These are phyloP conservation scores for Chaenocephalus aceratus DNA, from an alignment of 2,113 vertebrate species.

Conservation along the genomic window DNA sequence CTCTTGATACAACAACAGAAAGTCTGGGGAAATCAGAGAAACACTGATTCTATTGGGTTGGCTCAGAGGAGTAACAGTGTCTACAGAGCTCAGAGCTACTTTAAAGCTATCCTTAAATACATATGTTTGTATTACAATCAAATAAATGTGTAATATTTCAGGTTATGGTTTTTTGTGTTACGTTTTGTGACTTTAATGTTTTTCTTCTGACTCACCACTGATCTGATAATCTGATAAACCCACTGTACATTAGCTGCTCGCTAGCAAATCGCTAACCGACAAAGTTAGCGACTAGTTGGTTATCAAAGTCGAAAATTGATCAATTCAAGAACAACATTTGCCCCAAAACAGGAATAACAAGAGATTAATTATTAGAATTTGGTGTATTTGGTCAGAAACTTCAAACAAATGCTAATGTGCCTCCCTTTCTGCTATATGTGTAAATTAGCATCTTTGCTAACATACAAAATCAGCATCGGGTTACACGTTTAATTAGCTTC, in stretches of 20 bases:
- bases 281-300: neutral
- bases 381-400: neutral
- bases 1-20: conserved; percentile 43
- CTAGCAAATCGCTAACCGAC: no score
- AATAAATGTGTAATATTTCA: neutral
- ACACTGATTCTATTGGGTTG: conserved; percentile 43
- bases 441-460: neutral
- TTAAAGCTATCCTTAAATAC: neutral
- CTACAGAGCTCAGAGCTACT: neutral
- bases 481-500: neutral
- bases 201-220: neutral
- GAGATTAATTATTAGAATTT: neutral
- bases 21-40: conserved; percentile 38
- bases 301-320: neutral
- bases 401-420: neutral
- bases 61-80: conserved; percentile 38
- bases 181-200: neutral
- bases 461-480: neutral
- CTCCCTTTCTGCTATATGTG: neutral
- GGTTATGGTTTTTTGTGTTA: neutral
- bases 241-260: neutral
- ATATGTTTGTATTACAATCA: no score
- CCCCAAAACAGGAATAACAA: neutral
- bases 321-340: neutral
- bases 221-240: no score